A percentile compares a stretch with the other conserved stretches of the same genome.
Conservation (phyloP, 2,888 invertebrate genomes). For the Craniophora ligustri region DNA sequence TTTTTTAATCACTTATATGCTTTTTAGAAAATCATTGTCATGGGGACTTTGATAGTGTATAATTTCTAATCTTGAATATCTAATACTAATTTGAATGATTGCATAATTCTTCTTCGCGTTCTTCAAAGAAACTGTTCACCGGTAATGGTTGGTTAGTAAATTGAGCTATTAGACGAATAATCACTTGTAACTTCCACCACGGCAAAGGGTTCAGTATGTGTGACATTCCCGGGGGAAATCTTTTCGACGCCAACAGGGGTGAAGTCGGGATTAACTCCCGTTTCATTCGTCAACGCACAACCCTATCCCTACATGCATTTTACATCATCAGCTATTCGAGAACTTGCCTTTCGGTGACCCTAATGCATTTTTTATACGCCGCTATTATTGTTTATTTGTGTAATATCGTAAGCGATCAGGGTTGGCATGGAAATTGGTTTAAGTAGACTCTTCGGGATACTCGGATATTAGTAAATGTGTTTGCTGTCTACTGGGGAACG, state of each 20-base stretch:
- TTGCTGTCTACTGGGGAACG: not conserved
- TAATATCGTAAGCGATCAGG: constrained; percentile 37
- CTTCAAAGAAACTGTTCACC: not conserved
- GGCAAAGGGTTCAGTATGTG: constrained; percentile 64
- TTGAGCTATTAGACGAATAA: too few relatives aligned
- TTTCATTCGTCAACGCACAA: constrained; percentile 80
- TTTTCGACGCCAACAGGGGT: constrained; percentile 81
- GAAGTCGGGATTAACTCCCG: constrained; percentile 78
- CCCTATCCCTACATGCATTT: constrained; percentile 72
- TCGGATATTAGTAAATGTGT: constrained; percentile 1
- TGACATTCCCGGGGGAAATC: constrained; percentile 79
- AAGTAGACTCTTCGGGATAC: constrained; percentile 19
- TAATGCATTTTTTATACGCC: constrained; percentile 45
- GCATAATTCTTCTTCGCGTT: not conserved
- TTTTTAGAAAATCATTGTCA: too few relatives aligned
- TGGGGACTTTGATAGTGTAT: too few relatives aligned
- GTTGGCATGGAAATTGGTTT: constrained; percentile 10
- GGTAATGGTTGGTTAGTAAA: too few relatives aligned
- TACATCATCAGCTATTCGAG: constrained; percentile 66
- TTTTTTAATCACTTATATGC: too few relatives aligned
- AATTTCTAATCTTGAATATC: too few relatives aligned
- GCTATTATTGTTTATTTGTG: constrained; percentile 49
- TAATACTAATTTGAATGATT: too few relatives aligned
- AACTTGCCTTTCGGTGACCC: constrained; percentile 54
- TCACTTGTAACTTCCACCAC: constrained; percentile 46